Evolutionary conservation across 2,888 invertebrate species (phyloP), one percentile per base, ranked within the genome.

Genomic region (Galerucella nymphaeae): DNA sequence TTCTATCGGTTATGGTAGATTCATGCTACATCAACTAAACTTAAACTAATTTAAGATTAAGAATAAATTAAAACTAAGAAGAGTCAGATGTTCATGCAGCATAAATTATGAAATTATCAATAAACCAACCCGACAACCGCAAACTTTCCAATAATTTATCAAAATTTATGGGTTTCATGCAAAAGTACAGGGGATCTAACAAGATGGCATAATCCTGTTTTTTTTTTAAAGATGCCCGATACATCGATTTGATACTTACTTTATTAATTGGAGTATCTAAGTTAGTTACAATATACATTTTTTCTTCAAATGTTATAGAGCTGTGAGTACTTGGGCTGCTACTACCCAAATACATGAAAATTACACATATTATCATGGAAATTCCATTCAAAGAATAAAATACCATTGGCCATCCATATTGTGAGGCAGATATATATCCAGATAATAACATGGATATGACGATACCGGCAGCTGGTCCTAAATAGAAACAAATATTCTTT

Each of bases 341-440:
- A 14, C 91, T 88, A 0, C 93, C 94, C 16, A 92, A 86, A 72
- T 91, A 85, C 4, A 89, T 86, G 87, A 91, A 94, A 0, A 85
- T 75, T 0, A 90, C 72, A 0, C 89, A 84, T 92, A 93, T 93
- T 0, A 90, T 16, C 0, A 90, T 81, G 0, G 91, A 91, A 0
- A 90, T 82, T 6, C 87, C 87, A 0, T 94, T 94, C 78, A 93
- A 92, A 2, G 90, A 84, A 82, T 94, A 95, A 85, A 95, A 95
- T 70, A 93, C 91, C 30, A 92, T 90, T 0, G 93, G 92, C 95
- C 95, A 95, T 0, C 94, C 94, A 82, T 91, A 88, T 0, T 86
- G 80, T 0, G 92, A 91, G 0, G 91, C 91, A 0, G 94, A 89
- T 58, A 96, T 87, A 2, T 91, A 86, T 0, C 95, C 96, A n/a